Conservation (phyloP, 2,797 vertebrate genomes). For the Peromyscus eremicus region DNA sequence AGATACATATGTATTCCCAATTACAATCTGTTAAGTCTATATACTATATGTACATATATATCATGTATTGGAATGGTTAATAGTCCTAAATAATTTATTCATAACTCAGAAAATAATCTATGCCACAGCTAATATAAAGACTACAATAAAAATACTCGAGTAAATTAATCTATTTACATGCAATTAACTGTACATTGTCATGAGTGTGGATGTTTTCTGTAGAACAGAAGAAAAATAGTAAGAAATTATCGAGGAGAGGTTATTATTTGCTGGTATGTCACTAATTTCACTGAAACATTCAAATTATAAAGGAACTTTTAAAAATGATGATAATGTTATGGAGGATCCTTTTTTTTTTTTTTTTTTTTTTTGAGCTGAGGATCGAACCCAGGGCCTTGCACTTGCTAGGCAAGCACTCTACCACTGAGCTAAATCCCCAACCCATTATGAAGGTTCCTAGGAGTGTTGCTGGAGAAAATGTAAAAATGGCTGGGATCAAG, state of each 20-base stretch:
- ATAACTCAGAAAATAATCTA: not conserved
- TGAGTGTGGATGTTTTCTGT: not conserved
- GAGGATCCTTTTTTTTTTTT: no score
- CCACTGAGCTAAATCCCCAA: no score
- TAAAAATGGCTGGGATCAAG: not conserved
- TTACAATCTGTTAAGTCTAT: not conserved
- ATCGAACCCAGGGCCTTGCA: no score
- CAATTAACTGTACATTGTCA: not conserved
- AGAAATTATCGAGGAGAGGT: not conserved
- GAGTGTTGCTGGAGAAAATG: not conserved
- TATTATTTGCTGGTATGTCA: not conserved
- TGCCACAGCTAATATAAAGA: not conserved
- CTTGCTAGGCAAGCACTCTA: no score
- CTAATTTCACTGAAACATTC: not conserved
- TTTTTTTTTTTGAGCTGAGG: no score
- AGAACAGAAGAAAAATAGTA: not conserved
- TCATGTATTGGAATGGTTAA: not conserved
- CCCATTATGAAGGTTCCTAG: no score
- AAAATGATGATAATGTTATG: not conserved
- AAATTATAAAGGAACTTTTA: not conserved
- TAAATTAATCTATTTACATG: not conserved
- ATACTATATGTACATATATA: no score
- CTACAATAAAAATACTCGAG: not conserved
- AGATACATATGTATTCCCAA: not conserved
- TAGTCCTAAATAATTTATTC: not conserved